phyloP scores from a whole-genome alignment of 2,113 vertebrate genomes.

The Eulacestoma nigropectus region DNA sequence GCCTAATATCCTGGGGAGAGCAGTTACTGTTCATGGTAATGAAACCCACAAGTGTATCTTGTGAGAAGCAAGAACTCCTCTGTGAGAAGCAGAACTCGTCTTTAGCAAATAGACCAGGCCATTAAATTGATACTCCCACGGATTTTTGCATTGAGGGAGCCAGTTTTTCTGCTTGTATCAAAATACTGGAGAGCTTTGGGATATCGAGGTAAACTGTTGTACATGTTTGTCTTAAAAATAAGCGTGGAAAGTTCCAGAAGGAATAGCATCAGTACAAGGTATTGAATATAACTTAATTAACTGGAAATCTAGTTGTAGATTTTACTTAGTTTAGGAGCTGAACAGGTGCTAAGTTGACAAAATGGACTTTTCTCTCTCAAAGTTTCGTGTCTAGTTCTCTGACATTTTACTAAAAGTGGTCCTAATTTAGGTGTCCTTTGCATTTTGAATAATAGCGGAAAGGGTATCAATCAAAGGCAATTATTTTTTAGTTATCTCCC shows the following conservation, averaged over 20 bases:
- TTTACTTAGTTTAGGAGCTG: not conserved
- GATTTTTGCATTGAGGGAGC: not conserved
- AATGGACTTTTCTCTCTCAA: not conserved
- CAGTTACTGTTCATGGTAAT: not conserved
- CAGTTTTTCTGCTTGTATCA: not conserved
- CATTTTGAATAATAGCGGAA: not conserved
- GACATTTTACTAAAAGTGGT: not conserved
- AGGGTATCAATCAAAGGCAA: not conserved
- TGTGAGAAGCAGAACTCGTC: not conserved
- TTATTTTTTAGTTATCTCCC: not conserved
- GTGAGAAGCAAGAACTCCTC: not conserved
- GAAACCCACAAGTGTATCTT: not conserved
- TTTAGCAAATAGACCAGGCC: not conserved
- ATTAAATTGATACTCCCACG: not conserved
- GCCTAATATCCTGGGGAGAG: slow-evolving; percentile 62
- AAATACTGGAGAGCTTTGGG: not conserved
- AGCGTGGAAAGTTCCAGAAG: not conserved
- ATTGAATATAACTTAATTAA: not conserved
- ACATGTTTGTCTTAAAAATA: not conserved
- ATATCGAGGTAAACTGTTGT: slow-evolving; percentile 33
- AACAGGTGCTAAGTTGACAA: not conserved
- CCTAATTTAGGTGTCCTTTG: not conserved
- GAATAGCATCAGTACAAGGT: not conserved
- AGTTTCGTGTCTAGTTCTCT: not conserved
- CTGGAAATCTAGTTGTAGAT: not conserved